Percentiles rank a stretch among this genome's conserved stretches.
phyloP scores from a whole-genome alignment of 1,140 invertebrate species.

The Bombus superbus region DNA sequence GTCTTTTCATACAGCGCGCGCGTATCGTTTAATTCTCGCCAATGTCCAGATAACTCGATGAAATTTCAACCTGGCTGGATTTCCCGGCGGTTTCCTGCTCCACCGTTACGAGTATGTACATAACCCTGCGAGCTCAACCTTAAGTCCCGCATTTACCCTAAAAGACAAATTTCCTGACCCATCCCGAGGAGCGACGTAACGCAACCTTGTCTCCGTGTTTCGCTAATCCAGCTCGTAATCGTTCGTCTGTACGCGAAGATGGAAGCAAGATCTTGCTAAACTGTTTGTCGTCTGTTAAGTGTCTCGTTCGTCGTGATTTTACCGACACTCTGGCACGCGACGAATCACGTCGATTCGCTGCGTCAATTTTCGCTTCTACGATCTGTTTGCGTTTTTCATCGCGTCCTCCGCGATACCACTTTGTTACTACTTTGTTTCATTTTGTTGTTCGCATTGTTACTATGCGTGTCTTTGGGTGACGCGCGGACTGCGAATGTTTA shows the following conservation, averaged over 20 bases:
- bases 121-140: conserved; percentile 46
- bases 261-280: conserved; percentile 41
- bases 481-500: too few relatives aligned
- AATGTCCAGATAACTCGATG: conserved; percentile 56
- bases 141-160: conserved; percentile 56
- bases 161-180: conserved; percentile 62
- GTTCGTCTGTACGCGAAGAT: conserved; percentile 23
- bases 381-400: neutral
- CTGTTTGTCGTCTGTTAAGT: conserved; percentile 34
- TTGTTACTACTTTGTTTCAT: neutral
- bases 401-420: neutral
- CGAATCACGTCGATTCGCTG: neutral
- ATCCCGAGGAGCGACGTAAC: conserved; percentile 34
- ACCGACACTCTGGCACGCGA: neutral
- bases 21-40: conserved; percentile 35
- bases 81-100: neutral
- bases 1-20: neutral
- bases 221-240: conserved; percentile 63
- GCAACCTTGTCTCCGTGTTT: conserved; percentile 33
- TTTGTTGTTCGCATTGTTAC: too few relatives aligned
- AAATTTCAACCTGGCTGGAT: conserved; percentile 63
- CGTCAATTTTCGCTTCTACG: neutral
- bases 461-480: too few relatives aligned
- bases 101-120: conserved; percentile 3
- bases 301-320: neutral